Percentiles rank a stretch among this genome's conserved stretches.
phyloP scores from a whole-genome alignment of 92 coral and sea anemone genomes.

The Palythoa grandiflora region DNA sequence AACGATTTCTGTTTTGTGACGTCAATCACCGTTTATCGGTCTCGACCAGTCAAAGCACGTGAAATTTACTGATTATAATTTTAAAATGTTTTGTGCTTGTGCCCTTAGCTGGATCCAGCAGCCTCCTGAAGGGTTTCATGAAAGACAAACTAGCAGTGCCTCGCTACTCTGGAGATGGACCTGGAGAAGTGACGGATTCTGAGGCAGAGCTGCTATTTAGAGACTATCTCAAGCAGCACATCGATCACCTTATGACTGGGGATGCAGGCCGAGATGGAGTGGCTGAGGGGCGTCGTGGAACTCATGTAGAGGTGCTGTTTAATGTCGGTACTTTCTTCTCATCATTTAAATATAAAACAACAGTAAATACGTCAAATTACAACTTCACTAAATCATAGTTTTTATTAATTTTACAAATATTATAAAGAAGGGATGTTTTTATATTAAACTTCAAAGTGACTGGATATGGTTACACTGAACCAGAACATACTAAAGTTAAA shows the following conservation, averaged over 20 bases:
- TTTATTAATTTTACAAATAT: too few relatives aligned
- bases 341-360: neutral
- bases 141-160: constrained; percentile 42
- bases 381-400: neutral
- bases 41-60: too few relatives aligned
- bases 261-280: constrained; percentile 98
- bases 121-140: constrained; percentile 68
- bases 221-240: constrained; percentile 92
- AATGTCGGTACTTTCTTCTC: neutral
- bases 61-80: neutral
- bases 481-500: too few relatives aligned
- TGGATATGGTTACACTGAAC: too few relatives aligned
- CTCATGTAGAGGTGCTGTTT: constrained; percentile 92
- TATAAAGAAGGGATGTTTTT: too few relatives aligned
- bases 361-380: neutral
- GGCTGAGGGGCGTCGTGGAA: constrained; percentile 98
- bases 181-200: constrained; percentile 32
- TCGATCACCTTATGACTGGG: constrained; percentile 96
- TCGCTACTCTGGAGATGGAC: constrained; percentile 7
- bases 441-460: too few relatives aligned
- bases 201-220: constrained; percentile 70
- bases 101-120: constrained; percentile 72
- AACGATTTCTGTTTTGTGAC: too few relatives aligned
- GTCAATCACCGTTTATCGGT: too few relatives aligned
- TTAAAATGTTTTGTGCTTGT: neutral